phyloP scores from a whole-genome alignment of 1,140 invertebrate species.

The Yoshiicerus persimilis region DNA sequence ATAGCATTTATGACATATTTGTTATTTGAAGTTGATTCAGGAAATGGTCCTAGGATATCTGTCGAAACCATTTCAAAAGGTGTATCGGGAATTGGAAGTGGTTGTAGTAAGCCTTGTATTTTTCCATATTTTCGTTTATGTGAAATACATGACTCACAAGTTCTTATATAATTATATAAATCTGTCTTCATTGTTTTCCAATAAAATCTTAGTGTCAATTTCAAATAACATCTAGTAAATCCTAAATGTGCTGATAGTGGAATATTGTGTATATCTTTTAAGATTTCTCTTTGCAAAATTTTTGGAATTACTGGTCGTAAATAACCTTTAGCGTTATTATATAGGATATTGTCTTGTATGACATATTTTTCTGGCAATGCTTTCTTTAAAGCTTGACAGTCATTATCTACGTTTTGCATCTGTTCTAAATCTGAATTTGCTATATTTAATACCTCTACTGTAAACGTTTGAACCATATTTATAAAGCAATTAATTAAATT shows the following conservation, averaged over 20 bases:
- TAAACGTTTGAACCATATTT: background rate
- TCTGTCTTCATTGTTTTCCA: background rate
- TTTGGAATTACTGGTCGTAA: background rate
- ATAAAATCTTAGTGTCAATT: background rate
- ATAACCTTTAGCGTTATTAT: background rate
- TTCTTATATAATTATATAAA: background rate
- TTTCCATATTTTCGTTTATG: slow-evolving; percentile 48
- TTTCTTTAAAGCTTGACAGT: background rate
- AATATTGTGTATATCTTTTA: background rate
- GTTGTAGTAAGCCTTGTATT: slow-evolving; percentile 47
- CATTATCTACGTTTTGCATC: background rate
- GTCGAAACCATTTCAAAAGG: slow-evolving; percentile 48
- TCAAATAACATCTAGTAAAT: background rate
- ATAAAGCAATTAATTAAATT: background rate
- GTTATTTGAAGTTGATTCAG: slow-evolving; percentile 46
- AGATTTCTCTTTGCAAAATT: background rate
- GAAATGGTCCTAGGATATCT: slow-evolving; percentile 52
- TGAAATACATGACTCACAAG: background rate
- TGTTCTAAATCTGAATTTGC: background rate
- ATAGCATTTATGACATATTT: slow-evolving; percentile 52
- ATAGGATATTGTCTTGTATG: background rate
- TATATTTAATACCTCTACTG: background rate
- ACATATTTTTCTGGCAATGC: background rate
- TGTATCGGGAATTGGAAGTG: slow-evolving; percentile 49
- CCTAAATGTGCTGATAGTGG: background rate